Evolutionary conservation across 1,140 invertebrate genomes (phyloP), one percentile per base, ranked within the genome.

Genomic region (Brachionus sp.): DNA sequence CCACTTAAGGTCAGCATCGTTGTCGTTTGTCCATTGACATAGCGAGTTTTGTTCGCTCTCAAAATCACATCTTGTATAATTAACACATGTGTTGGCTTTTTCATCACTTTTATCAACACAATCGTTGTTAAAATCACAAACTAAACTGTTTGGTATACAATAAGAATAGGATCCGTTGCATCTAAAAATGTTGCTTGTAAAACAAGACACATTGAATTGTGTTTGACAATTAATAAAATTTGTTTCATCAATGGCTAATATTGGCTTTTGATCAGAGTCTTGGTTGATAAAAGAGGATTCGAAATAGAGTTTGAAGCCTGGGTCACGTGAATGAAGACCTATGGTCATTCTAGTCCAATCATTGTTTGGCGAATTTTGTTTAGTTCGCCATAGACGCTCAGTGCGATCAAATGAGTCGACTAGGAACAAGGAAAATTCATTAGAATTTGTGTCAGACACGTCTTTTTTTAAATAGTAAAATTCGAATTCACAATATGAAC

Each of bases 401-500:
- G n/a, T 39, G 2, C 66, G 29, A 12, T 70, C 66, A n/a, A 19
- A 1, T 16, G 66, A 42, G 19, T 70, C 66, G 16, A 70, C 19
- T n/a, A 80, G 25, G 37, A 44, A 57, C 13, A 75, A 25, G 0
- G 39, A 66, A 12, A 62, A 42, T 44, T 25, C 25, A 62, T 53
- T 57, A 39, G 46, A 5, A 70, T n/a, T 70, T 2, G 82, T 29
- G 6, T 44, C 37, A 35, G 39, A 42, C 12, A 57, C 10, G 66
- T 93, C 93, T 85, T 90, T 93, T 93, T 93, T 94, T 85, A 93
- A 93, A 85, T 88, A 91, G 89, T 90, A 93, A 85, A 94, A 93
- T 46, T 70, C 19, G 13, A 85, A 53, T 19, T 84, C 73, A 44
- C 84, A 84, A 3, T 29, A 64, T 12, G 62, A 25, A 13, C 53